Evolutionary conservation across 2,113 vertebrate species (phyloP).

Genomic region (Motacilla alba): DNA sequence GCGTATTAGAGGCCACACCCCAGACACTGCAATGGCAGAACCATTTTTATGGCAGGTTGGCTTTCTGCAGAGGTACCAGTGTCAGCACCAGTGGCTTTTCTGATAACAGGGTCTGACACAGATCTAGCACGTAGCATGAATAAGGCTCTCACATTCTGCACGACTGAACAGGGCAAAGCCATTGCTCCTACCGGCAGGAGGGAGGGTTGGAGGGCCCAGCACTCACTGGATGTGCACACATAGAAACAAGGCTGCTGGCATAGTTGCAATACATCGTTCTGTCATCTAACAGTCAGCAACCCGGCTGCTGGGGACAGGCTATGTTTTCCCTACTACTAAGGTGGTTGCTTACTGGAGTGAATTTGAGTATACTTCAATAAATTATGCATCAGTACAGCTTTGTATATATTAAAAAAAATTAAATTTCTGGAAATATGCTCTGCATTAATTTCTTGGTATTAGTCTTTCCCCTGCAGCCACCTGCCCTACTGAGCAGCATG

Average conservation of each 20-base stretch:
- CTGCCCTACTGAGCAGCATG: background rate
- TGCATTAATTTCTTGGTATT: background rate
- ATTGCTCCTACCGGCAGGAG: conserved; percentile 66
- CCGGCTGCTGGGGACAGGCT: conserved; percentile 67
- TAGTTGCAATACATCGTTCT: conserved; percentile 64
- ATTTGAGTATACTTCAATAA: conserved; percentile 59
- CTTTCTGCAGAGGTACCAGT: conserved; percentile 55
- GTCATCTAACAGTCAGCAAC: conserved; percentile 62
- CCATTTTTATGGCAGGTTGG: conserved; percentile 3
- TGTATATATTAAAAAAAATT: conserved; percentile 80
- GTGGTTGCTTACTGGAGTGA: conserved; percentile 76
- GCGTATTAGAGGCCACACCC: background rate
- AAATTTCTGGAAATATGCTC: background rate
- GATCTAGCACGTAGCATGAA: conserved; percentile 36
- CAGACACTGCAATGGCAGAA: background rate
- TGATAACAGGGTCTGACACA: background rate
- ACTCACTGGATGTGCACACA: conserved; percentile 70
- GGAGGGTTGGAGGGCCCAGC: conserved; percentile 70
- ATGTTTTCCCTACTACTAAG: conserved; percentile 73
- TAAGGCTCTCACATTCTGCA: conserved; percentile 58
- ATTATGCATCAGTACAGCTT: conserved; percentile 67
- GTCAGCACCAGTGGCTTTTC: conserved; percentile 17
- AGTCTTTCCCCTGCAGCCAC: background rate
- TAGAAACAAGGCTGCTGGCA: conserved; percentile 73
- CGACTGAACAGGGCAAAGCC: conserved; percentile 63